Conservation (phyloP, 2,888 invertebrate genomes). For the Sarcophaga subvicina region DNA sequence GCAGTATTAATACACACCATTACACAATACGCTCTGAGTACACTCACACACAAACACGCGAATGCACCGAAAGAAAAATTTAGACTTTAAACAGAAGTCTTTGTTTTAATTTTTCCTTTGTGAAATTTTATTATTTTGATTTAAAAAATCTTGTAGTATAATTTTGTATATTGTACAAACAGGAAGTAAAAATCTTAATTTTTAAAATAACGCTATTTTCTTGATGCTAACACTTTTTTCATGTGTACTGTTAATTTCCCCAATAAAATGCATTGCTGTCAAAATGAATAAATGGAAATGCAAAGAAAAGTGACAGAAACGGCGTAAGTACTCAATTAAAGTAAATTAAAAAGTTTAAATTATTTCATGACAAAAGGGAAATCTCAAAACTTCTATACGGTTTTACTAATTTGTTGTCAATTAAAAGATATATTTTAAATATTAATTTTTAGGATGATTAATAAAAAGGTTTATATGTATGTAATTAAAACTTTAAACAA, state of each 20-base stretch:
- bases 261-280: slow-evolving; percentile 54
- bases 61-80: not conserved
- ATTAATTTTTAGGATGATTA: slow-evolving; percentile 45
- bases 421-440: too few relatives aligned
- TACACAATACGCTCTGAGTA: not conserved
- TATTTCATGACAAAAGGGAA: not conserved
- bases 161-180: too few relatives aligned
- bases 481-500: slow-evolving; percentile 38
- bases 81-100: not conserved
- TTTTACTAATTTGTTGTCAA: too few relatives aligned
- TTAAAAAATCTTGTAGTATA: too few relatives aligned
- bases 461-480: slow-evolving; percentile 37
- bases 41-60: not conserved
- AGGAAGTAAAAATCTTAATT: too few relatives aligned
- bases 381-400: too few relatives aligned
- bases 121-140: too few relatives aligned
- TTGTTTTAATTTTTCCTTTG: not conserved
- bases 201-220: slow-evolving; percentile 14
- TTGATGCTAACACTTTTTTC: not conserved
- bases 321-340: slow-evolving; percentile 38
- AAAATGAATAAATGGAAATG: slow-evolving; percentile 43
- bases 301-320: slow-evolving; percentile 43
- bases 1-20: not conserved
- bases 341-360: slow-evolving; percentile 44
- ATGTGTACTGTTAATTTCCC: slow-evolving; percentile 24